Evolutionary conservation across 2,797 vertebrate genomes (phyloP).

Genomic region (Bovichtus diacanthus): DNA sequence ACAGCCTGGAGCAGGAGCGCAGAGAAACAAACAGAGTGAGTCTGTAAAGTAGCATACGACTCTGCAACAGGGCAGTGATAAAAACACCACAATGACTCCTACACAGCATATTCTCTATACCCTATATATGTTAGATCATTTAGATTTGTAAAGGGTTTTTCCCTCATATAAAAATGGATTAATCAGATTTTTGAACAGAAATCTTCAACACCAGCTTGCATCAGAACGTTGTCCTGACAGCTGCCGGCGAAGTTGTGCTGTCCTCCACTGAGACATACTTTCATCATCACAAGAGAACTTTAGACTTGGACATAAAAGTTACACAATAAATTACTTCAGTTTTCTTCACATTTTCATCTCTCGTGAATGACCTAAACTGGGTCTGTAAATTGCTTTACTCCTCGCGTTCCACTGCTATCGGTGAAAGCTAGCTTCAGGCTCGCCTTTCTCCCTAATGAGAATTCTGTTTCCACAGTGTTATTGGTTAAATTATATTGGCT

Average conservation of each 20-base stretch:
- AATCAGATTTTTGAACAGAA: conserved; percentile 41
- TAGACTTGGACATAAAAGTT: conserved; percentile 54
- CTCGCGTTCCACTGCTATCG: neutral
- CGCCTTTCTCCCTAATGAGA: conserved; percentile 15
- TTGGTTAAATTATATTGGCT: conserved; percentile 10
- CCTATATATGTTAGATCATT: conserved; percentile 11
- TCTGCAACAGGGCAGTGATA: neutral
- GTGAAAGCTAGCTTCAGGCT: conserved; percentile 5
- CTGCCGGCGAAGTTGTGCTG: conserved; percentile 28
- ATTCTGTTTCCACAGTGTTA: conserved; percentile 18
- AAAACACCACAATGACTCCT: conserved; percentile 3
- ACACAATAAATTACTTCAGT: conserved; percentile 29
- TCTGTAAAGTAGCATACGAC: conserved; percentile 10
- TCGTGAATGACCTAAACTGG: neutral
- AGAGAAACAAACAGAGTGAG: conserved; percentile 13
- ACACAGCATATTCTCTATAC: neutral
- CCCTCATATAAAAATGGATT: conserved; percentile 3
- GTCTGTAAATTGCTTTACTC: conserved; percentile 15
- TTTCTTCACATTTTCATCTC: conserved; percentile 33
- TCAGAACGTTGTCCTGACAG: conserved; percentile 52
- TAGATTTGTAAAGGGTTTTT: neutral
- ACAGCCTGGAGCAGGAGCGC: conserved; percentile 20
- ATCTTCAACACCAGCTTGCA: conserved; percentile 50
- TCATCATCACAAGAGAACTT: conserved; percentile 56
- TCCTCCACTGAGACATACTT: conserved; percentile 48